These are phyloP conservation scores for Apteryx mantelli DNA, from an alignment of 2,113 vertebrate species.

Conservation along the genomic window DNA sequence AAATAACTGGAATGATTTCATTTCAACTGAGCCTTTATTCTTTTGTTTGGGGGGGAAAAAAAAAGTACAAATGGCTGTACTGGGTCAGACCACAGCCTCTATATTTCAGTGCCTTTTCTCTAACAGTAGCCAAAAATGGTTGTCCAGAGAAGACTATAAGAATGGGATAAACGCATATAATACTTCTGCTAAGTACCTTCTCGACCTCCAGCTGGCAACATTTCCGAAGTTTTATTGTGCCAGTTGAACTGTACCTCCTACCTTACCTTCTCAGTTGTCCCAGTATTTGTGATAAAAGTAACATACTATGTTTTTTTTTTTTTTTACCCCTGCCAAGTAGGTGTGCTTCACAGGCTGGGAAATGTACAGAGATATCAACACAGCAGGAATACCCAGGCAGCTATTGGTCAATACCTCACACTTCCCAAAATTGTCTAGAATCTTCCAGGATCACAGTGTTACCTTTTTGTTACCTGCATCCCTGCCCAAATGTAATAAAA, in stretches of 20 bases:
- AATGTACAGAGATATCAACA: no score
- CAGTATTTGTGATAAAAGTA: no score
- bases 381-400: not conserved
- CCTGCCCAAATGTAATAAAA: not conserved
- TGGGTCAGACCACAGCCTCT: not conserved
- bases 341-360: not conserved
- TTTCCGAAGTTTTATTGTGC: not conserved
- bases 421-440: not conserved
- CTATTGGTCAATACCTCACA: fast-evolving
- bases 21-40: not conserved
- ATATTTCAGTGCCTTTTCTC: not conserved
- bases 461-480: not conserved
- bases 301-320: not conserved
- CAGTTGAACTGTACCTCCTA: not conserved
- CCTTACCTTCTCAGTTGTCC: not conserved
- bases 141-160: not conserved
- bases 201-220: no score
- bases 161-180: not conserved
- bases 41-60: not conserved
- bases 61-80: not conserved
- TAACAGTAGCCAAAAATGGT: not conserved
- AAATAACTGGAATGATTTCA: not conserved
- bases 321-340: no score
- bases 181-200: not conserved
- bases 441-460: not conserved